These are phyloP conservation scores for Rafetus swinhoei DNA, from an alignment of 2,113 vertebrate species.

Conservation along the genomic window DNA sequence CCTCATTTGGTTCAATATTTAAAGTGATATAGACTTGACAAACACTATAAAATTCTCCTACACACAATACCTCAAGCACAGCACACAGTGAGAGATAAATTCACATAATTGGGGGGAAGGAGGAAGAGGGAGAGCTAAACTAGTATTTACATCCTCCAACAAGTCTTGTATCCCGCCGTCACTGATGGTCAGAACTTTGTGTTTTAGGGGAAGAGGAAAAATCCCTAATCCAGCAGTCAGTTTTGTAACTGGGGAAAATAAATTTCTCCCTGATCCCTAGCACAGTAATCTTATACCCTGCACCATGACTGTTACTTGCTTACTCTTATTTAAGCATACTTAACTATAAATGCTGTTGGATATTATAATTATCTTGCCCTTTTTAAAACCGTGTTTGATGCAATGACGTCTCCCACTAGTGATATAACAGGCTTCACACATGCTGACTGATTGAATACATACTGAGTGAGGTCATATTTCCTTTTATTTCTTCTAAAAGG, in stretches of 20 bases:
- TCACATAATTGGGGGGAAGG: neutral
- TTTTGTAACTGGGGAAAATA: neutral
- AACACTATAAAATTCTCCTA: neutral
- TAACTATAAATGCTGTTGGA: neutral
- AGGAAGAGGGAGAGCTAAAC: neutral
- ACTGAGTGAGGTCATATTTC: neutral
- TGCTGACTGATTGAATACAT: neutral
- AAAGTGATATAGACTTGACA: neutral
- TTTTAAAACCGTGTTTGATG: slow-evolving; percentile 24
- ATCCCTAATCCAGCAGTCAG: neutral
- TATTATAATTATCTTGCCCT: neutral
- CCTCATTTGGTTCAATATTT: neutral
- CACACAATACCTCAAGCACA: neutral
- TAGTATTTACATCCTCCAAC: neutral
- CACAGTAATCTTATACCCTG: neutral
- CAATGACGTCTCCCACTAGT: neutral
- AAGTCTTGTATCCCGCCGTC: neutral
- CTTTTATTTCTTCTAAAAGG: slow-evolving; percentile 4
- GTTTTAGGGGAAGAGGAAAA: slow-evolving; percentile 14
- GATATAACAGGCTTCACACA: slow-evolving; percentile 19
- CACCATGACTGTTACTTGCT: neutral
- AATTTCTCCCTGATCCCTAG: neutral
- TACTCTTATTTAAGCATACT: neutral
- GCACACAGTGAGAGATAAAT: neutral
- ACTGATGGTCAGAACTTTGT: neutral